These are phyloP conservation scores for Erythrocercus mccallii DNA, from an alignment of 2,113 vertebrate species.

Conservation along the genomic window DNA sequence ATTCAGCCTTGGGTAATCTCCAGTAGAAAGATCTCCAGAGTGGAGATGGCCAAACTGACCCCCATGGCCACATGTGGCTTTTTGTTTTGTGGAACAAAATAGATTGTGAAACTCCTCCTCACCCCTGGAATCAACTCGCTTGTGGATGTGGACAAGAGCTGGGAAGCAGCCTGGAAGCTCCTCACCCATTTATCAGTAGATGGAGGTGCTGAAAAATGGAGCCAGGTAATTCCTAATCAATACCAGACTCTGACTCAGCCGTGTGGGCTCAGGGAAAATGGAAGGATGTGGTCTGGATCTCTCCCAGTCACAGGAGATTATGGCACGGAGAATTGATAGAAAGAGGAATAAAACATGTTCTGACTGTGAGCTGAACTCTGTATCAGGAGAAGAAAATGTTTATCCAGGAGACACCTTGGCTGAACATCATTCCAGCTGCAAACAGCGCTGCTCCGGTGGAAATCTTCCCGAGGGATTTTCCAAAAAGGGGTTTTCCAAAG, in stretches of 20 bases:
- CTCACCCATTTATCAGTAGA: neutral
- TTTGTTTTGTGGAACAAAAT: neutral
- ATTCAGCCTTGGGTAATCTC: neutral
- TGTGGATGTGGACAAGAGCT: neutral
- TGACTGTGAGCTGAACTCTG: rapidly evolving
- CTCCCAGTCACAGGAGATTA: neutral
- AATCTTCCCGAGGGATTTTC: neutral
- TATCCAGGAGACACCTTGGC: neutral
- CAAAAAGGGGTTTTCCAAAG: neutral
- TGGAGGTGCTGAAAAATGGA: neutral
- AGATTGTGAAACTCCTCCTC: neutral
- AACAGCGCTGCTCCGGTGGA: neutral
- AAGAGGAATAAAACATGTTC: neutral
- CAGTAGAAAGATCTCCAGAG: neutral
- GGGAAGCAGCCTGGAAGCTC: neutral
- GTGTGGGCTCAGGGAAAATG: neutral
- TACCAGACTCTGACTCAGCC: neutral
- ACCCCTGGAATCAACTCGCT: neutral
- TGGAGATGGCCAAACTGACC: neutral
- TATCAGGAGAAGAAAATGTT: neutral
- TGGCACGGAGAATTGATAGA: neutral
- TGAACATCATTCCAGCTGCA: neutral
- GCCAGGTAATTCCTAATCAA: neutral
- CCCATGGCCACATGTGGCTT: neutral
- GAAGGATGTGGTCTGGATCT: neutral